phyloP scores from a whole-genome alignment of 1,140 invertebrate genomes.

The Asobara japonica region DNA sequence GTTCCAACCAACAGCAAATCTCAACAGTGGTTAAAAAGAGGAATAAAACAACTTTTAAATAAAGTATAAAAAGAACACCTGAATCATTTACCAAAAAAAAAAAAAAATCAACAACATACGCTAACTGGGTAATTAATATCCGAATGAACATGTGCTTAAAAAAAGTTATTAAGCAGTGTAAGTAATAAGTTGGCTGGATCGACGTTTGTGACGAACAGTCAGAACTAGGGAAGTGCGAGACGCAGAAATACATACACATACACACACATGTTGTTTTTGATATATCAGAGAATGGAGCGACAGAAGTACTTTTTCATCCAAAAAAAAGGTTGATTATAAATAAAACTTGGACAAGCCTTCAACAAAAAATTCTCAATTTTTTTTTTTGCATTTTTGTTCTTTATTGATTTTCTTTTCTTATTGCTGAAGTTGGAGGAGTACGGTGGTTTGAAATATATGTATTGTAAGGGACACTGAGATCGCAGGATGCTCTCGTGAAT shows the following conservation, averaged over 20 bases:
- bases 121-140: conserved; percentile 51
- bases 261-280: conserved; percentile 61
- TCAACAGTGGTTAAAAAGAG: conserved; percentile 48
- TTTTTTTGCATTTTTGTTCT: conserved; percentile 48
- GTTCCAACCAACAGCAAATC: conserved; percentile 54
- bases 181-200: conserved; percentile 41
- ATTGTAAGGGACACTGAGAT: not conserved
- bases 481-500: not conserved
- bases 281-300: conserved; percentile 60
- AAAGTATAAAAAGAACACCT: conserved; percentile 42
- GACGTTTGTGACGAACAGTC: conserved; percentile 40
- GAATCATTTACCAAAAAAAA: conserved; percentile 44
- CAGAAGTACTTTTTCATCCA: conserved; percentile 51
- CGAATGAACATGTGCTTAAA: conserved; percentile 47
- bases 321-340: conserved; percentile 58
- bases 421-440: not conserved
- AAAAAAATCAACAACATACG: conserved; percentile 42
- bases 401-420: conserved; percentile 7
- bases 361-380: conserved; percentile 51
- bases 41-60: conserved; percentile 57
- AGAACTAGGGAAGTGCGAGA: conserved; percentile 34
- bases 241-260: conserved; percentile 34
- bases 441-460: not conserved
- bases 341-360: conserved; percentile 63
- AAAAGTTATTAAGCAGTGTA: conserved; percentile 59